Conservation (phyloP, 2,113 vertebrate genomes). For the Falcunculus frontatus region DNA sequence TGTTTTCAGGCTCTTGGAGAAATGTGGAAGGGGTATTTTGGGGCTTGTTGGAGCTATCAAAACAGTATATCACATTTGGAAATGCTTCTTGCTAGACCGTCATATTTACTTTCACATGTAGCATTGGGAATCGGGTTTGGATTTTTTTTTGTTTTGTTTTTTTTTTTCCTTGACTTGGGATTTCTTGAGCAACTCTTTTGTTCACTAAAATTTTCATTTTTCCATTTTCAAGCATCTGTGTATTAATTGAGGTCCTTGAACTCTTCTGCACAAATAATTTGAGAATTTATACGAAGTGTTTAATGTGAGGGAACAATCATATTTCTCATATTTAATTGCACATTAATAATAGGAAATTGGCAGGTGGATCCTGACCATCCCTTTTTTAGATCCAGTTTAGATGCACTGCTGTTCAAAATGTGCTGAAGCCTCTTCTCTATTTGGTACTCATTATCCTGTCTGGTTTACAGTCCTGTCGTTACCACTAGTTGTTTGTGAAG, state of each 20-base stretch:
- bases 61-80: background rate
- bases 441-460: background rate
- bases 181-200: background rate
- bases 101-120: background rate
- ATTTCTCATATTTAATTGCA: background rate
- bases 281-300: background rate
- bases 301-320: background rate
- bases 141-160: background rate
- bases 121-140: background rate
- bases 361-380: background rate
- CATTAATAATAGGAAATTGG: background rate
- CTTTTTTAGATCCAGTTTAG: background rate
- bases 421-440: background rate
- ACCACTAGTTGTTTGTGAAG: background rate
- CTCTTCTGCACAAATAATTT: background rate
- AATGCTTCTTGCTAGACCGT: background rate
- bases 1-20: background rate
- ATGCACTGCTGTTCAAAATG: background rate
- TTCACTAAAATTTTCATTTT: background rate
- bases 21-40: background rate
- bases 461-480: rapidly evolving
- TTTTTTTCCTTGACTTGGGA: background rate
- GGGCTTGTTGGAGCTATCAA: background rate
- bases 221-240: background rate
- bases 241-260: background rate